phyloP scores from a whole-genome alignment of 1,140 invertebrate species.

The Drosophila sturtevanti region DNA sequence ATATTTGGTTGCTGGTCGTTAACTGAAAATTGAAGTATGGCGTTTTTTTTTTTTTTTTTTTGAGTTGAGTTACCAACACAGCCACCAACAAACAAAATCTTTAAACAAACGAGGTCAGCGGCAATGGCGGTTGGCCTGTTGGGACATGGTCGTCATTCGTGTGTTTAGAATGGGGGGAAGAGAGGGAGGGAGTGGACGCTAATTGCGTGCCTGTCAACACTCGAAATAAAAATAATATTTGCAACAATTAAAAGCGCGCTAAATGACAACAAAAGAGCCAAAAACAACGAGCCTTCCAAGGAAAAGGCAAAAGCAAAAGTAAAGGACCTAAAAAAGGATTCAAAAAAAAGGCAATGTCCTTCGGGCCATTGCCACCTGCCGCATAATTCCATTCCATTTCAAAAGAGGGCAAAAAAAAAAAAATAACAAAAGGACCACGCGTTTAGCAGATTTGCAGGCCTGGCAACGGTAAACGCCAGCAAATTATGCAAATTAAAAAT shows the following conservation, averaged over 20 bases:
- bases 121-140: not conserved
- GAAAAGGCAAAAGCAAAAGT: conserved; percentile 6
- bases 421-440: conserved; percentile 46
- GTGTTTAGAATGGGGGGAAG: not conserved
- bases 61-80: not conserved
- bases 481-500: conserved; percentile 59
- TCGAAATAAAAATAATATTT: conserved; percentile 73
- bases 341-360: conserved; percentile 24
- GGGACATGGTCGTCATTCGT: no score
- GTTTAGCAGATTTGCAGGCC: conserved; percentile 23
- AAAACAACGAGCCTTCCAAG: conserved; percentile 36
- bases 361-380: conserved; percentile 8
- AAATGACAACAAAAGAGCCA: conserved; percentile 37
- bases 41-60: conserved; percentile 24
- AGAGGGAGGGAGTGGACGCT: conserved; percentile 21
- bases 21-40: conserved; percentile 61
- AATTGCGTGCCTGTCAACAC: conserved; percentile 71
- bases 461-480: conserved; percentile 2
- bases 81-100: conserved; percentile 23
- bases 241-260: conserved; percentile 67
- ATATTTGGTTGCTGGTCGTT: conserved; percentile 66
- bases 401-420: not conserved
- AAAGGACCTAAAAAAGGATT: conserved; percentile 15
- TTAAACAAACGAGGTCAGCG: conserved; percentile 47
- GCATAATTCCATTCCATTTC: conserved; percentile 36